These are phyloP conservation scores for Heliothis peltigera DNA, from an alignment of 2,888 invertebrate genomes.

Conservation along the genomic window DNA sequence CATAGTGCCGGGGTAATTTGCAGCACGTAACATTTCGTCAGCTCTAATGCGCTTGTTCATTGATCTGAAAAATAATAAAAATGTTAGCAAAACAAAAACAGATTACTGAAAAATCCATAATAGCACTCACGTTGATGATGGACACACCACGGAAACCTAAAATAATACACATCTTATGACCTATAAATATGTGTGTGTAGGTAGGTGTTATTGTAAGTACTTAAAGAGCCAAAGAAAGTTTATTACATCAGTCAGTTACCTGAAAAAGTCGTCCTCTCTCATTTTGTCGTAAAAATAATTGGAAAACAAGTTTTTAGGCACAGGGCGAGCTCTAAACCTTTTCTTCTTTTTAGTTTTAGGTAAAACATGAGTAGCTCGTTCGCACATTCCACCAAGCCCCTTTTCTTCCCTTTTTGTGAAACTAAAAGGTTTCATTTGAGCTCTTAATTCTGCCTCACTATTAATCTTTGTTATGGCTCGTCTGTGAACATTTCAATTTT, in stretches of 20 bases:
- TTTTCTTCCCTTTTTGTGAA: constrained; percentile 91
- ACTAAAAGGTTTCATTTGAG: constrained; percentile 92
- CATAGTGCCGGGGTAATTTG: constrained; percentile 92
- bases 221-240: not conserved
- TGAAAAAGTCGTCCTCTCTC: constrained; percentile 93
- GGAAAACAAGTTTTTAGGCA: constrained; percentile 92
- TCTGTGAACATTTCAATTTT: constrained; percentile 73
- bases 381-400: constrained; percentile 79
- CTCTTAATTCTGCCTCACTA: constrained; percentile 90
- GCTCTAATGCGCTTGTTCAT: constrained; percentile 92
- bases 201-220: no score
- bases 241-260: constrained; percentile 77
- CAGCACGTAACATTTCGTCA: constrained; percentile 91
- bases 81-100: not conserved
- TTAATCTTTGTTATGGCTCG: constrained; percentile 90
- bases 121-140: not conserved
- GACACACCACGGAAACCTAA: not conserved
- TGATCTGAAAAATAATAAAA: constrained; percentile 78
- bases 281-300: constrained; percentile 93
- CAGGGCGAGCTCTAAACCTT: constrained; percentile 91
- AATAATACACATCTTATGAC: not conserved
- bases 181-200: not conserved
- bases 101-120: not conserved
- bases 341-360: constrained; percentile 86
- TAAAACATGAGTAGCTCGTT: constrained; percentile 73